Conservation (phyloP, 2,797 vertebrate genomes). For the Sebastes alutus region DNA sequence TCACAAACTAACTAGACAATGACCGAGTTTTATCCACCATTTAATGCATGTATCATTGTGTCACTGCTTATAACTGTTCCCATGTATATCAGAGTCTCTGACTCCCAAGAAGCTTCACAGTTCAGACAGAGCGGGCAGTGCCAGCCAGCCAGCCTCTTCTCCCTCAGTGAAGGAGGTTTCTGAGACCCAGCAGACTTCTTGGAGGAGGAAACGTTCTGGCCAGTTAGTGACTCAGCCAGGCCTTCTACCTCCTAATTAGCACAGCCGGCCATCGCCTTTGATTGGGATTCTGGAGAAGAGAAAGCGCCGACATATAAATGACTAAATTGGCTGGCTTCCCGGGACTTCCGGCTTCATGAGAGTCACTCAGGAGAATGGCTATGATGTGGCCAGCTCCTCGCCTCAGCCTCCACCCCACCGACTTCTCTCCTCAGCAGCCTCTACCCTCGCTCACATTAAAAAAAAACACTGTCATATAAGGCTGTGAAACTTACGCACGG, state of each 20-base stretch:
- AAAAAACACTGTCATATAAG: constrained; percentile 6
- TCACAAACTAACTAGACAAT: not conserved
- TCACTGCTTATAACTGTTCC: not conserved
- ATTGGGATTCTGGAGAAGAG: constrained; percentile 48
- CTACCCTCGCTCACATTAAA: constrained; percentile 6
- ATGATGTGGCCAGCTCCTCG: constrained; percentile 2
- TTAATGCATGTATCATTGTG: not conserved
- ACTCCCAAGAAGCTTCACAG: not conserved
- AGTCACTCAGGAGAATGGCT: constrained; percentile 38
- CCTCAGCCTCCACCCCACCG: not conserved
- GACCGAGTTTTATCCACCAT: not conserved
- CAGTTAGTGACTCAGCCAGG: constrained; percentile 34
- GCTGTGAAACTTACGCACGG: constrained; percentile 15
- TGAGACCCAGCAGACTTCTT: constrained; percentile 12
- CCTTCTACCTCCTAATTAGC: constrained; percentile 42
- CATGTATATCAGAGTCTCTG: not conserved
- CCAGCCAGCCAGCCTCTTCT: not conserved
- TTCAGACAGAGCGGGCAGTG: not conserved
- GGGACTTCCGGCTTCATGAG: constrained; percentile 11
- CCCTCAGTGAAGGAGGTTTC: constrained; percentile 4
- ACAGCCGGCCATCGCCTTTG: constrained; percentile 33
- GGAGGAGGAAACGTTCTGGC: constrained; percentile 28
- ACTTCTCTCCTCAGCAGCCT: constrained; percentile 9
- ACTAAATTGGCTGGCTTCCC: constrained; percentile 70
- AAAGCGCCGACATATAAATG: constrained; percentile 63